phyloP scores from a whole-genome alignment of 2,797 vertebrate species.

The Tapera naevia region DNA sequence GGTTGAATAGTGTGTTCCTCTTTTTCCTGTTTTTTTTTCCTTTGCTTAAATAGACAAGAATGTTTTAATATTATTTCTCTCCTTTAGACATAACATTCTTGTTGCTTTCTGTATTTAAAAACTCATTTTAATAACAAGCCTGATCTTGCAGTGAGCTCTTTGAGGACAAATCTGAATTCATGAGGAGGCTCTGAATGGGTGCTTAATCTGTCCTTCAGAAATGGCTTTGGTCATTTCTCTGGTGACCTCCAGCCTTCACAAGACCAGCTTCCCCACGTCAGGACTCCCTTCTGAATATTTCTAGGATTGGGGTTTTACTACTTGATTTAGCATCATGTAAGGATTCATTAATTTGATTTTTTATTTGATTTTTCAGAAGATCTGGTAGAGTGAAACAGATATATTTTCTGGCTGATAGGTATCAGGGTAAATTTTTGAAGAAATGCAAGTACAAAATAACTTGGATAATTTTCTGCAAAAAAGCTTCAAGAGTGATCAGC shows the following conservation, averaged over 20 bases:
- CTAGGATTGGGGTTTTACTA: background rate
- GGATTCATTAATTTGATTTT: background rate
- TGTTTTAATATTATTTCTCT: background rate
- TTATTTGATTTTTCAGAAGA: background rate
- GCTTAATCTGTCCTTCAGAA: background rate
- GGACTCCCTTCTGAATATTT: background rate
- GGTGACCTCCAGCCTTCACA: too few relatives aligned
- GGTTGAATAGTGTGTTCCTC: background rate
- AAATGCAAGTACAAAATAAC: background rate
- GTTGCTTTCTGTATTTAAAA: background rate
- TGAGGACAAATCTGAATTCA: background rate
- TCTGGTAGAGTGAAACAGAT: background rate
- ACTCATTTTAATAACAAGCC: too few relatives aligned
- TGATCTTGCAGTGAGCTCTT: background rate
- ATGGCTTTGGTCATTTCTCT: fast-evolving
- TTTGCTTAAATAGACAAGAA: background rate
- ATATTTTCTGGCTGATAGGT: background rate
- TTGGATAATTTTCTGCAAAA: background rate
- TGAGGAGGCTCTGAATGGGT: background rate
- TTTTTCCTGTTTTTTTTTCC: too few relatives aligned
- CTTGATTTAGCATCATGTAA: background rate
- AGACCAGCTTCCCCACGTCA: background rate
- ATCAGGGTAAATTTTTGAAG: background rate
- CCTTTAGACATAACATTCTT: background rate
- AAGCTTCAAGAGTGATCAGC: background rate